Evolutionary conservation across 2,888 invertebrate species (phyloP), one percentile per base, ranked within the genome.

Genomic region (Caenorhabditis sp.): DNA sequence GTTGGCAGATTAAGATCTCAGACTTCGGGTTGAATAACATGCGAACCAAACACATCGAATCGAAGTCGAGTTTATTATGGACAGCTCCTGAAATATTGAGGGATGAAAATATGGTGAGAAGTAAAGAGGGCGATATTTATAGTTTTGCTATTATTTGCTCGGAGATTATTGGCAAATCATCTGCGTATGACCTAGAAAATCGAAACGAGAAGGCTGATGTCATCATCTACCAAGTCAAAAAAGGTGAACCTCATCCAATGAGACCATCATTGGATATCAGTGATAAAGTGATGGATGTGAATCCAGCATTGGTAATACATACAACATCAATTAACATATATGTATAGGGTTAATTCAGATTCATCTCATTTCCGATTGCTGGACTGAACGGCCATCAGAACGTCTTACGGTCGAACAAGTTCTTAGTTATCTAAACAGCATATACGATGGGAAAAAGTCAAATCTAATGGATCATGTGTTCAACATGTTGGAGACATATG

Each of bases 391-490:
- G 36, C 77, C 82, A 25, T 66, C 69, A 8, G 76, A 84, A 59
- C 43, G 84, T 3, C 84, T 84, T 17, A 70, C 60, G 14, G 73
- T 83, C 25, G 70, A 76, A 27, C 75, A 80, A 27, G 60, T 80
- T 12, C 67, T 68, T 43, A 67, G 62, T 25, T 12, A 70, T 17
- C 52, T 73, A 59, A 69, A 52, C 54, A 58, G 61, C 20, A 70
- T 75, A 74, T 36, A 31, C n/a, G 38, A 61, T 49, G 65, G 68
- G 52, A 65, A 76, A 53, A 82, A 78, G 17, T 65, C 71, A 7
- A 84, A 84, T 65, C 66, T 84, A 17, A 84, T 84, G 82, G 84
- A 84, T 66, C 83, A 84, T 65, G 83, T 84, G n/a, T 84, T 84
- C 72, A 75, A 76, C 20, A 81, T 84, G 76, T 59, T 84, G 8